phyloP scores from a whole-genome alignment of 2,888 invertebrate genomes.

The Hetaerina titia region DNA sequence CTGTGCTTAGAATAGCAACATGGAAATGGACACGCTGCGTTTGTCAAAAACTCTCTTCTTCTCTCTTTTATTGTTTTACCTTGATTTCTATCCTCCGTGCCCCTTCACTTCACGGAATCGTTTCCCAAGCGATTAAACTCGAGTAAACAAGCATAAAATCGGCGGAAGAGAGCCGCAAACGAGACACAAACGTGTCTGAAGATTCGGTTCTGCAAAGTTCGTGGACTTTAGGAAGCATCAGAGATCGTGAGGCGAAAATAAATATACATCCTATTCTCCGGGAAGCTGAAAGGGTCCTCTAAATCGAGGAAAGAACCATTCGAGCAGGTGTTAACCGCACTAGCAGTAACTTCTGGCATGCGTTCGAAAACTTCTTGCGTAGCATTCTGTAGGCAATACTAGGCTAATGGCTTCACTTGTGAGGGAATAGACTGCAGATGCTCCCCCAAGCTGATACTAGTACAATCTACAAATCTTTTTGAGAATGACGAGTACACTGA shows the following conservation, averaged over 20 bases:
- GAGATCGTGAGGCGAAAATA: neutral
- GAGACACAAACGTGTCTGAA: neutral
- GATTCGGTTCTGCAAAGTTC: neutral
- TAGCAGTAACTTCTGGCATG: too few relatives aligned
- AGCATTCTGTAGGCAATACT: too few relatives aligned
- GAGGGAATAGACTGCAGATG: too few relatives aligned
- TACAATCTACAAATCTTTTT: too few relatives aligned
- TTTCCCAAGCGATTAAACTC: slow-evolving; percentile 32
- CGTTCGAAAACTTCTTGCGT: too few relatives aligned
- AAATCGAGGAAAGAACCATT: too few relatives aligned
- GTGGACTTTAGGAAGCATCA: neutral
- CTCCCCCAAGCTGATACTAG: too few relatives aligned
- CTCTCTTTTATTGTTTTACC: neutral
- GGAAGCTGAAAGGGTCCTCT: neutral
- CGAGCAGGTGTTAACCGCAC: too few relatives aligned
- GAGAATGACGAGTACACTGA: too few relatives aligned
- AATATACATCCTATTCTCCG: neutral
- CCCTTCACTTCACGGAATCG: neutral
- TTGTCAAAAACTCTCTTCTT: neutral
- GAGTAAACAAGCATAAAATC: slow-evolving; percentile 2
- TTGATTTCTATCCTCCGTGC: neutral
- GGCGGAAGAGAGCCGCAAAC: neutral
- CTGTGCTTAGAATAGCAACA: slow-evolving; percentile 32
- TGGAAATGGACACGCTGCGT: slow-evolving; percentile 17
- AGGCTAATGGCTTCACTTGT: too few relatives aligned